Percentiles rank a stretch among this genome's conserved stretches.
phyloP scores from a whole-genome alignment of 2,797 vertebrate species.

The Centropyge bicolor region DNA sequence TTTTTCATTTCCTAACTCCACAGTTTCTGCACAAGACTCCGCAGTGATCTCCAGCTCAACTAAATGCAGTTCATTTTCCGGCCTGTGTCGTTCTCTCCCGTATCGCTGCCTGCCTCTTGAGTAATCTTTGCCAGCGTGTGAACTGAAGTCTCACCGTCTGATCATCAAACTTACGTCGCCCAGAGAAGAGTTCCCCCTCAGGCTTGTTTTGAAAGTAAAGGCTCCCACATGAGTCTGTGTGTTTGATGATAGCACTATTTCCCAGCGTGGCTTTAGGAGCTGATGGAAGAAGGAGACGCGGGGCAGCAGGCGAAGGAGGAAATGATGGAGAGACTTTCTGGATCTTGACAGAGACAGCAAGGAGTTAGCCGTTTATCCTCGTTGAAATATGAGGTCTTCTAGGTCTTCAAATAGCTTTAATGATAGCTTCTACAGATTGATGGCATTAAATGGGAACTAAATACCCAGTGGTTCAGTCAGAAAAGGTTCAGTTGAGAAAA shows the following conservation, averaged over 20 bases:
- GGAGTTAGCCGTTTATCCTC: conserved; percentile 50
- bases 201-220: conserved; percentile 77
- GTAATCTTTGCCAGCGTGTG: conserved; percentile 70
- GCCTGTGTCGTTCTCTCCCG: conserved; percentile 33
- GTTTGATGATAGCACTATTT: conserved; percentile 85
- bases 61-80: conserved; percentile 64
- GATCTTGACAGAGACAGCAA: conserved; percentile 53
- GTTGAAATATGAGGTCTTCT: conserved; percentile 55
- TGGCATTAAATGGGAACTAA: conserved; percentile 38
- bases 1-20: conserved; percentile 71
- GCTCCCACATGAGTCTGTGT: conserved; percentile 78
- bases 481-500: conserved; percentile 35
- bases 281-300: conserved; percentile 63
- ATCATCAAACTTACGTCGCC: conserved; percentile 75
- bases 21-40: conserved; percentile 60
- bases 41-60: conserved; percentile 55
- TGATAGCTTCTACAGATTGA: conserved; percentile 56
- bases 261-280: conserved; percentile 64
- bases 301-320: conserved; percentile 50
- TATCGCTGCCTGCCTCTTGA: conserved; percentile 60
- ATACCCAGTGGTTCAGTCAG: conserved; percentile 23
- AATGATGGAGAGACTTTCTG: conserved; percentile 56
- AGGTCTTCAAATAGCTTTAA: conserved; percentile 47
- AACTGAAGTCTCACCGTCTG: conserved; percentile 77
- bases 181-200: conserved; percentile 71